Evolutionary conservation across 37 sponge, comb jelly and placozoan species (phyloP).

Genomic region (Mnemiopsis leidyi): DNA sequence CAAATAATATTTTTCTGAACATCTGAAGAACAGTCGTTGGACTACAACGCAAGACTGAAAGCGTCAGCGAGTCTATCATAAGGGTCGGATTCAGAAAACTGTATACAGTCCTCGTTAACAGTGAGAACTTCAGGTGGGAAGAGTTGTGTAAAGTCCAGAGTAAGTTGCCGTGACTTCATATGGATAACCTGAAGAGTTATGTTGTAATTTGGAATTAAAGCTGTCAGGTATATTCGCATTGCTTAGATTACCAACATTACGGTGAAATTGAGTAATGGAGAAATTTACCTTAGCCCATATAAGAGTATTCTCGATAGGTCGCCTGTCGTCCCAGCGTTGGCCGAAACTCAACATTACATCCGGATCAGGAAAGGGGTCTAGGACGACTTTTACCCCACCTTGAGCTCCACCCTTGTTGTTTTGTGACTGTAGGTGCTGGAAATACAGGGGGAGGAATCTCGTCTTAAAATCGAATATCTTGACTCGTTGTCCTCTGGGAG

Average conservation of each 20-base stretch:
- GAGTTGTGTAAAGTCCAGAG: conserved; percentile 56
- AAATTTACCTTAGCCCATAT: conserved; percentile 65
- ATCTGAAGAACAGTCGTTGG: no score
- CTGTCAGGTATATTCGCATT: no score
- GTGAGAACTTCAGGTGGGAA: conserved; percentile 4
- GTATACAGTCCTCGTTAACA: conserved; percentile 52
- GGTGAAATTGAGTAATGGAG: no score
- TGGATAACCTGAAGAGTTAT: conserved; percentile 15
- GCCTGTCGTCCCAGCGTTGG: conserved; percentile 77
- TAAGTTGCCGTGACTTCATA: conserved; percentile 27
- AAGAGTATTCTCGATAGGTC: conserved; percentile 71
- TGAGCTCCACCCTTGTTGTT: background rate
- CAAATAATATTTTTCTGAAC: no score
- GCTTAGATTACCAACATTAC: no score
- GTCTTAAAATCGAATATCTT: conserved; percentile 66
- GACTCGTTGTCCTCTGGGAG: conserved; percentile 40
- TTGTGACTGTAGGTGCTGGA: conserved; percentile 39
- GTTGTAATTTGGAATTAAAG: no score
- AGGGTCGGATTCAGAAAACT: conserved; percentile 50
- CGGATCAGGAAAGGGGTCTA: conserved; percentile 69
- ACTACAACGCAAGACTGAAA: conserved; percentile 41
- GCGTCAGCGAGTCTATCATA: conserved; percentile 55
- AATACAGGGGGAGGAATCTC: conserved; percentile 7
- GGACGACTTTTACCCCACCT: background rate
- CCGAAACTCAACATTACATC: conserved; percentile 74